These are phyloP conservation scores for Tangara arthus DNA, from an alignment of 2,797 vertebrate genomes.

Conservation along the genomic window DNA sequence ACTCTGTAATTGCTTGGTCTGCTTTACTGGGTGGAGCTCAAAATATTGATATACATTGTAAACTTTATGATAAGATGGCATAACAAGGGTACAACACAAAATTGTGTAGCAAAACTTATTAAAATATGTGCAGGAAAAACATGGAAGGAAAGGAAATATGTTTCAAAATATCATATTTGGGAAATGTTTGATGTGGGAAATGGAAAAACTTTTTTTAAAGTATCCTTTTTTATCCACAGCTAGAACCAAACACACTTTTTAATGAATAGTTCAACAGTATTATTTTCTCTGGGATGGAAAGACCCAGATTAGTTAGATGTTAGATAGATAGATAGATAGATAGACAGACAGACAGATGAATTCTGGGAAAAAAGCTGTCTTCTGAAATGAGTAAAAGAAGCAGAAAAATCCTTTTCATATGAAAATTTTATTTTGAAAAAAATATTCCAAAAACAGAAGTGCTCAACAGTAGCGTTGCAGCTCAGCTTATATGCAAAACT, in stretches of 20 bases:
- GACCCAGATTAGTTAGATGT: background rate
- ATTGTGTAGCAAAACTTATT: background rate
- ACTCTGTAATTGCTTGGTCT: background rate
- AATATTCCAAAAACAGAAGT: background rate
- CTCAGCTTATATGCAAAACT: background rate
- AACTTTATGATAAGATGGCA: background rate
- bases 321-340: background rate
- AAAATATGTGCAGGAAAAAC: background rate
- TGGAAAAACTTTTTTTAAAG: background rate
- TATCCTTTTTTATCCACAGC: background rate
- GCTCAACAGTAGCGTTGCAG: background rate
- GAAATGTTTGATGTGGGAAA: background rate
- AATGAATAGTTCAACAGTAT: background rate
- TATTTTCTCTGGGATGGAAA: background rate
- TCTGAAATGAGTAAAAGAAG: background rate
- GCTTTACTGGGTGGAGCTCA: background rate
- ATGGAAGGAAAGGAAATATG: background rate
- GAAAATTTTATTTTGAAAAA: background rate
- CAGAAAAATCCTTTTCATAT: background rate
- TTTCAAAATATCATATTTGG: background rate
- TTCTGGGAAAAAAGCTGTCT: background rate
- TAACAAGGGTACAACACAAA: background rate
- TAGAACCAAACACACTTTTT: background rate
- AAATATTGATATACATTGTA: background rate
- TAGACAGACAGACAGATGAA: accelerated